These are phyloP conservation scores for Xenus cinereus DNA, from an alignment of 2,113 vertebrate genomes.

Conservation along the genomic window DNA sequence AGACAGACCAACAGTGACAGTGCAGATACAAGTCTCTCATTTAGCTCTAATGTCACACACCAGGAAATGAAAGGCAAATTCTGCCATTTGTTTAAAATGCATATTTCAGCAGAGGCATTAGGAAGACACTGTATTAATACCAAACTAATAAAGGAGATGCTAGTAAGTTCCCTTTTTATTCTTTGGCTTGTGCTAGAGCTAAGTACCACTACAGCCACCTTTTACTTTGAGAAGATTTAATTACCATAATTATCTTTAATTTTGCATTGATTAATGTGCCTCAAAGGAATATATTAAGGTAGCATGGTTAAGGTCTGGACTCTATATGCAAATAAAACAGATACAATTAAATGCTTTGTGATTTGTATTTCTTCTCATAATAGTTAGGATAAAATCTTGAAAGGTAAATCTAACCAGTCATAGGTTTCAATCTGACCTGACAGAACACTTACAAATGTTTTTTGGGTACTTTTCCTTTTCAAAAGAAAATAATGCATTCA, in stretches of 20 bases:
- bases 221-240: conserved; percentile 35
- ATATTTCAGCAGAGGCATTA: background rate
- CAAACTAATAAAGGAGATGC: background rate
- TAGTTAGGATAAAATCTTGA: background rate
- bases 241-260: conserved; percentile 26
- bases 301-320: background rate
- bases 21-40: background rate
- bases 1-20: background rate
- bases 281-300: background rate
- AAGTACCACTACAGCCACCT: background rate
- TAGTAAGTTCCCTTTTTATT: background rate
- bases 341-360: background rate
- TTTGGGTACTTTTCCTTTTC: background rate
- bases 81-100: background rate
- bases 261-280: conserved; percentile 10
- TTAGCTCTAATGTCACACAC: background rate
- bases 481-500: background rate
- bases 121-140: background rate
- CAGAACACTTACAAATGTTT: background rate
- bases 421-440: background rate
- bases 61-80: background rate
- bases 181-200: background rate
- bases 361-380: background rate
- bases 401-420: background rate
- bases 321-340: background rate